A percentile compares a stretch with the other conserved stretches of the same genome.
phyloP scores from a whole-genome alignment of 2,113 vertebrate species.

The Callopanchax toddi region DNA sequence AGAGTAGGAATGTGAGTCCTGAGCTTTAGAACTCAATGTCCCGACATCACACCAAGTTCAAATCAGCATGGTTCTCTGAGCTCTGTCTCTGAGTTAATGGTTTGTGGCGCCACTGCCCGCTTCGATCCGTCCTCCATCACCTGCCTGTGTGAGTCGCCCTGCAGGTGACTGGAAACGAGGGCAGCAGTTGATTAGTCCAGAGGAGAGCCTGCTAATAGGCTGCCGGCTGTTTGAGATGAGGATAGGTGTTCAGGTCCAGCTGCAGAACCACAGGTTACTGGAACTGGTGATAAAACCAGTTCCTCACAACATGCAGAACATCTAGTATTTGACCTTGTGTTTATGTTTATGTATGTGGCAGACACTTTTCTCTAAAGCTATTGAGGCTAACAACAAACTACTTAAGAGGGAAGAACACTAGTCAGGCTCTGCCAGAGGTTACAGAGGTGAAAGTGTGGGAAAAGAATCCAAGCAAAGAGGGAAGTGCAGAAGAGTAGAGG shows the following conservation, averaged over 20 bases:
- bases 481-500: too few species aligned
- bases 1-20: slow-evolving; percentile 20
- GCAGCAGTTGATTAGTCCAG: slow-evolving; percentile 58
- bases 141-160: slow-evolving; percentile 30
- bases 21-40: slow-evolving; percentile 1
- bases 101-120: slow-evolving; percentile 33
- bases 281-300: neutral
- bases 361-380: too few species aligned
- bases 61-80: slow-evolving; percentile 21
- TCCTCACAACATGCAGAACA: neutral
- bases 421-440: too few species aligned
- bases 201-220: slow-evolving; percentile 31
- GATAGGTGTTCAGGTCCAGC: slow-evolving; percentile 31
- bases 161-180: slow-evolving; percentile 56
- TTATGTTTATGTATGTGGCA: too few species aligned
- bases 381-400: too few species aligned
- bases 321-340: neutral
- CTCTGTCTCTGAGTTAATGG: slow-evolving; percentile 46
- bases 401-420: too few species aligned
- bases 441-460: too few species aligned
- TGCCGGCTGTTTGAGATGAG: slow-evolving; percentile 29
- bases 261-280: slow-evolving; percentile 25
- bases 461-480: too few species aligned
- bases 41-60: slow-evolving; percentile 12
- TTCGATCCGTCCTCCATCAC: slow-evolving; percentile 60